Evolutionary conservation across 2,797 vertebrate species (phyloP).

Genomic region (Syngnathus acus): DNA sequence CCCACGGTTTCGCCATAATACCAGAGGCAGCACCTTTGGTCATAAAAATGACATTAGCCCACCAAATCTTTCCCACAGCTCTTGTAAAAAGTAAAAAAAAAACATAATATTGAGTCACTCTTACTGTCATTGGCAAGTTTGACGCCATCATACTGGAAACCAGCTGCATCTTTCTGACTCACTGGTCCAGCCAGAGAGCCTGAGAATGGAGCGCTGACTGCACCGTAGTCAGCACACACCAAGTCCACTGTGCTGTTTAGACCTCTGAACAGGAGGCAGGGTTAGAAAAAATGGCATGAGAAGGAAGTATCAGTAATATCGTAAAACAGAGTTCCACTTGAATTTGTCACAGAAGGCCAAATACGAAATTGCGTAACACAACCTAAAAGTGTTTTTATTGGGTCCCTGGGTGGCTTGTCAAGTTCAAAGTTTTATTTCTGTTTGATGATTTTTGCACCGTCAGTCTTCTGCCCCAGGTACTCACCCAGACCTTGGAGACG

Average conservation of each 20-base stretch:
- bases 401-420: background rate
- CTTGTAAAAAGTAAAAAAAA: background rate
- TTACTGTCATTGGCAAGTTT: constrained; percentile 65
- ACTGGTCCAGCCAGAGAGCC: constrained; percentile 66
- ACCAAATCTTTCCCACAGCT: no score
- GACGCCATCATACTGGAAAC: constrained; percentile 71
- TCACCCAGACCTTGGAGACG: background rate
- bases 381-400: background rate
- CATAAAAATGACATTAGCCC: background rate
- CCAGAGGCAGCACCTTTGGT: constrained; percentile 5
- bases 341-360: background rate
- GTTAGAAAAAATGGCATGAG: background rate
- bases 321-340: background rate
- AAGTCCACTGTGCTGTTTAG: constrained; percentile 52
- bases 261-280: constrained; percentile 28
- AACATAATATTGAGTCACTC: constrained; percentile 6
- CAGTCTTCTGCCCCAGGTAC: background rate
- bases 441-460: constrained; percentile 1
- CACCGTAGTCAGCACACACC: constrained; percentile 57
- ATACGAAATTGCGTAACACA: background rate
- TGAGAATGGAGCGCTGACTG: constrained; percentile 69
- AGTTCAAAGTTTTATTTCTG: background rate
- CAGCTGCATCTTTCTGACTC: constrained; percentile 50
- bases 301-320: background rate
- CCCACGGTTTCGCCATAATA: constrained; percentile 15